Evolutionary conservation across 2,797 vertebrate species (phyloP), one percentile per base, ranked within the genome.

Genomic region (Lophius americanus): DNA sequence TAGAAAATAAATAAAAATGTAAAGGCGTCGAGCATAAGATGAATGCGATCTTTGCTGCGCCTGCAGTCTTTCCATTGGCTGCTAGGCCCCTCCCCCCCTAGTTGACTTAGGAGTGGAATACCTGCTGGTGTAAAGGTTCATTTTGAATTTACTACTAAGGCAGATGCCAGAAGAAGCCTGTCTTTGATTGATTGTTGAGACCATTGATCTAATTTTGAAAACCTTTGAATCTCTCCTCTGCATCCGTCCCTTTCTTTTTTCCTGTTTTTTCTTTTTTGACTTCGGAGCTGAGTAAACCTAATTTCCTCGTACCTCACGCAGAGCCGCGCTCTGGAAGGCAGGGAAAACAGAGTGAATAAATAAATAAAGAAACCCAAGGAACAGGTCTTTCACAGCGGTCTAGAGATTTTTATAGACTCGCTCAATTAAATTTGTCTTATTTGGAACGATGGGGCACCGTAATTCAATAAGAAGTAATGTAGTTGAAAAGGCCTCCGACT

Each of bases 391-490:
- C 93, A 90, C 91, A 92, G 92, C 89, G 12, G 86, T 80, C 78
- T 75, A 14, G 64, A 86, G 90, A 91, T 92, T 94, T 94, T 93
- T 91, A 84, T 96, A 95, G 95, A 94, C 94, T 93, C 91, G 95
- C 95, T 95, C 95, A 95, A 96, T 97, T 96, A 95, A 94, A 97
- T 96, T 96, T 96, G 95, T 95, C 94, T 96, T 96, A 96, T 96
- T 96, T 95, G 95, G 92, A 95, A 94, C 94, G 93, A 95, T 95
- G 95, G 95, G 95, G 95, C 94, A 94, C 94, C 88, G 91, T 96
- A 96, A 98, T 95, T 96, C 94, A 95, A 96, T 97, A 95, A 96
- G 94, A 94, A 92, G 92, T 94, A 96, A 97, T 95, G 95, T 92
- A 94, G 95, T 97, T 96, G 94, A 95, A 96, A 95, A 94, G 89